A percentile compares a stretch with the other conserved stretches of the same genome.
phyloP scores from a whole-genome alignment of 37 sponge, comb jelly and placozoan genomes.

The Tethya wilhelma region DNA sequence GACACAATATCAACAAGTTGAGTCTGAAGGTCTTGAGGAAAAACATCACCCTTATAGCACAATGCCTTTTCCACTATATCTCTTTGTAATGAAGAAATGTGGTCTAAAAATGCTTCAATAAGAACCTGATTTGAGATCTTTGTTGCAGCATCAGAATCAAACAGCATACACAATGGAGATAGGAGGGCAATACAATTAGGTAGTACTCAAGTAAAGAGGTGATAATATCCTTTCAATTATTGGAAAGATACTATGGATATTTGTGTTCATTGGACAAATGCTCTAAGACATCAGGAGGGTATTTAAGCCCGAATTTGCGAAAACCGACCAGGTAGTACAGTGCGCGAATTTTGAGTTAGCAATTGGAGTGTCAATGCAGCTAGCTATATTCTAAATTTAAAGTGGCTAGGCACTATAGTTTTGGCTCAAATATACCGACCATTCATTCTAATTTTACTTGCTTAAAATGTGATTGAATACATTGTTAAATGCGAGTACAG shows the following conservation, averaged over 20 bases:
- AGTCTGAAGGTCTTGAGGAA: background rate
- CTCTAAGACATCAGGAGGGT: too few relatives aligned
- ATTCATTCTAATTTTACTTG: too few relatives aligned
- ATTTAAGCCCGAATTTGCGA: too few relatives aligned
- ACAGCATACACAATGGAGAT: background rate
- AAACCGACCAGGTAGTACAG: too few relatives aligned
- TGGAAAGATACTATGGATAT: constrained; percentile 6
- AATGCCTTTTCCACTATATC: constrained; percentile 1
- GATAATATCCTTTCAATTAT: constrained; percentile 10
- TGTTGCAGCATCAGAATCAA: background rate
- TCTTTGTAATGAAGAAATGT: constrained; percentile 4
- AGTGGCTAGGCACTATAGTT: too few relatives aligned
- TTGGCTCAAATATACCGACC: too few relatives aligned
- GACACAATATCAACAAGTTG: background rate
- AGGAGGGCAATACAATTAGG: constrained; percentile 19
- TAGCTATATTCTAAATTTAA: too few relatives aligned
- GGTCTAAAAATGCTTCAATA: constrained; percentile 22
- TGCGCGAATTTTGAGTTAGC: too few relatives aligned
- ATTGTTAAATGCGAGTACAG: too few relatives aligned
- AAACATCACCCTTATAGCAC: background rate
- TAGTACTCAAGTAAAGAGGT: constrained; percentile 9
- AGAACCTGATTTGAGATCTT: background rate
- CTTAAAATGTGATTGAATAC: too few relatives aligned
- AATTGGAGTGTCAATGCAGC: too few relatives aligned
- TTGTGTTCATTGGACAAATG: too few relatives aligned